phyloP scores from a whole-genome alignment of 2,113 vertebrate genomes.

The Oreamnos americanus region DNA sequence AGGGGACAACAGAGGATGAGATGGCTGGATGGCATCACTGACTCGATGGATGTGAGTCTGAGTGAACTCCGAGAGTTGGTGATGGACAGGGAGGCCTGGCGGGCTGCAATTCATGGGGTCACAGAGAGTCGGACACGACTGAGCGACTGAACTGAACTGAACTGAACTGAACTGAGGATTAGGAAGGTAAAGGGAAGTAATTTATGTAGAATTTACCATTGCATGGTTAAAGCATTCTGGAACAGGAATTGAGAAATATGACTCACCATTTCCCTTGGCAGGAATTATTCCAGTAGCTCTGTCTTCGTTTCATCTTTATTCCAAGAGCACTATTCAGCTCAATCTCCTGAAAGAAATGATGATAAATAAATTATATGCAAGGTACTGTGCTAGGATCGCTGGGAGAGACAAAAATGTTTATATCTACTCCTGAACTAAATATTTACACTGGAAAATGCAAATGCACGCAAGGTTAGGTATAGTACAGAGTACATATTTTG shows the following conservation, averaged over 20 bases:
- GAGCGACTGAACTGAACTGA: too few relatives aligned
- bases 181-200: neutral
- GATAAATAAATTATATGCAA: neutral
- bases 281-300: neutral
- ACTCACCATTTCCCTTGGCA: neutral
- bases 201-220: neutral
- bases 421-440: neutral
- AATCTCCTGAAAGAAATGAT: neutral
- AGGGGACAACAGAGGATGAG: too few relatives aligned
- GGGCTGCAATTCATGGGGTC: too few relatives aligned
- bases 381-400: neutral
- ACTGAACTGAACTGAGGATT: neutral
- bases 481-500: neutral
- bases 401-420: neutral
- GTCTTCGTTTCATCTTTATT: neutral
- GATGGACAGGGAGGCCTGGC: too few relatives aligned
- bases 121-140: too few relatives aligned
- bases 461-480: neutral
- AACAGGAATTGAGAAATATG: neutral
- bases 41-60: too few relatives aligned
- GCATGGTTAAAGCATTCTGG: neutral
- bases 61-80: rapidly evolving
- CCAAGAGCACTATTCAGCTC: neutral
- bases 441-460: neutral
- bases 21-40: too few relatives aligned